phyloP scores from a whole-genome alignment of 2,888 invertebrate species.

The Lutraria lutraria region DNA sequence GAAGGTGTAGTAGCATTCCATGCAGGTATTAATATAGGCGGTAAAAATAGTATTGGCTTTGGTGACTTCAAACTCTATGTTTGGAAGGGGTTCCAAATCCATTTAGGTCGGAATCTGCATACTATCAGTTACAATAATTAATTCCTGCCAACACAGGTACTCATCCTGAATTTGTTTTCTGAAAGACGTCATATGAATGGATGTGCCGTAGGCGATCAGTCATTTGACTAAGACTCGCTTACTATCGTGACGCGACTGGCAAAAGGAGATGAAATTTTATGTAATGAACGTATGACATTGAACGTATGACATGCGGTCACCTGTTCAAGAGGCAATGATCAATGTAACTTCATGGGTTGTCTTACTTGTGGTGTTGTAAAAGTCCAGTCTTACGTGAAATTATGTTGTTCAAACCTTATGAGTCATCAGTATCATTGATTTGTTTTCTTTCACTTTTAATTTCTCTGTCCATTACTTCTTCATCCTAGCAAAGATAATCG shows the following conservation, averaged over 20 bases:
- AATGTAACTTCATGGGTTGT: slow-evolving; percentile 35
- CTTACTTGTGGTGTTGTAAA: background rate
- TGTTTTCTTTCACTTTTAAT: no score
- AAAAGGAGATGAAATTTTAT: slow-evolving; percentile 30
- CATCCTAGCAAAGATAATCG: no score
- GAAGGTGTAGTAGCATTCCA: slow-evolving; percentile 30
- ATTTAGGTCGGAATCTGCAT: slow-evolving; percentile 28
- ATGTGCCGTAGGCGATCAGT: background rate
- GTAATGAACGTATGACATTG: slow-evolving; percentile 3
- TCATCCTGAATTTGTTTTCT: background rate
- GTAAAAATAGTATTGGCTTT: slow-evolving; percentile 8
- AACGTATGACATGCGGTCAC: slow-evolving; percentile 11
- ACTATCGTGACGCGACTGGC: slow-evolving; percentile 23
- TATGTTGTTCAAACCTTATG: no score
- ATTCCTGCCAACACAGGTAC: background rate
- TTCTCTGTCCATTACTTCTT: no score
- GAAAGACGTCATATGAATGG: slow-evolving; percentile 29
- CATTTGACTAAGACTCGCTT: slow-evolving; percentile 19
- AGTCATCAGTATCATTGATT: no score
- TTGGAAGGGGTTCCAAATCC: slow-evolving; percentile 3
- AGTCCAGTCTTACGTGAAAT: no score
- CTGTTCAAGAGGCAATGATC: background rate
- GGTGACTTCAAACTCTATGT: background rate
- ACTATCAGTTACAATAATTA: slow-evolving; percentile 29
- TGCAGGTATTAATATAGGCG: background rate